These are phyloP conservation scores for Plutomurus gul DNA, from an alignment of 1,140 invertebrate genomes.

Conservation along the genomic window DNA sequence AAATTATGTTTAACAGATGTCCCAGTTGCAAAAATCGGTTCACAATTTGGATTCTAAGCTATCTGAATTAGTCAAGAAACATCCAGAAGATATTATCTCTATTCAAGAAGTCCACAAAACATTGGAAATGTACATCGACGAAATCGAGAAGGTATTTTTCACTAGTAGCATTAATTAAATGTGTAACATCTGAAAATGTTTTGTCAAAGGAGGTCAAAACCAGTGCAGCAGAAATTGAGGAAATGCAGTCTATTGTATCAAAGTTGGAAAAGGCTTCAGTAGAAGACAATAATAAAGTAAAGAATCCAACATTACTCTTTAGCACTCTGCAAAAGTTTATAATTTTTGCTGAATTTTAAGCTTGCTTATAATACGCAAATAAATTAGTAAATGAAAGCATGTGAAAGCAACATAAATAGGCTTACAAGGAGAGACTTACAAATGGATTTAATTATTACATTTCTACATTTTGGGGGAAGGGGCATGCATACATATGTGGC, in stretches of 20 bases:
- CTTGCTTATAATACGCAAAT: too few relatives aligned
- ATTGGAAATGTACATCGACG: slow-evolving; percentile 20
- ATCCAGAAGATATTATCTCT: slow-evolving; percentile 12
- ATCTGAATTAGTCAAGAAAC: background rate
- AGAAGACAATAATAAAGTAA: slow-evolving; percentile 23
- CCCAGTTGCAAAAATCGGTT: slow-evolving; percentile 38
- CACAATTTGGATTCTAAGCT: slow-evolving; percentile 40
- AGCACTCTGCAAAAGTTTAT: background rate
- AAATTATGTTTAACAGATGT: background rate
- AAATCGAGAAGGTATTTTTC: background rate
- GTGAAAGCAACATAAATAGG: too few relatives aligned
- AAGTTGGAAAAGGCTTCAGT: slow-evolving; percentile 29
- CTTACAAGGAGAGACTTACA: too few relatives aligned
- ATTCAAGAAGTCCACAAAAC: slow-evolving; percentile 22
- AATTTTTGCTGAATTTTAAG: too few relatives aligned
- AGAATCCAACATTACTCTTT: background rate
- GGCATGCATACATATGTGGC: too few relatives aligned
- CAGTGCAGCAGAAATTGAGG: background rate
- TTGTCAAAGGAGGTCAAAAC: slow-evolving; percentile 16
- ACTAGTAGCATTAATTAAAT: background rate
- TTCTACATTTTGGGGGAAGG: too few relatives aligned
- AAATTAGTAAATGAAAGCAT: too few relatives aligned
- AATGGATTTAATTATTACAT: too few relatives aligned
- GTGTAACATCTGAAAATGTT: background rate
- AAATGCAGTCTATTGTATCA: slow-evolving; percentile 5